Evolutionary conservation across 2,888 invertebrate species (phyloP).

Genomic region (Epistrophella euchroma): DNA sequence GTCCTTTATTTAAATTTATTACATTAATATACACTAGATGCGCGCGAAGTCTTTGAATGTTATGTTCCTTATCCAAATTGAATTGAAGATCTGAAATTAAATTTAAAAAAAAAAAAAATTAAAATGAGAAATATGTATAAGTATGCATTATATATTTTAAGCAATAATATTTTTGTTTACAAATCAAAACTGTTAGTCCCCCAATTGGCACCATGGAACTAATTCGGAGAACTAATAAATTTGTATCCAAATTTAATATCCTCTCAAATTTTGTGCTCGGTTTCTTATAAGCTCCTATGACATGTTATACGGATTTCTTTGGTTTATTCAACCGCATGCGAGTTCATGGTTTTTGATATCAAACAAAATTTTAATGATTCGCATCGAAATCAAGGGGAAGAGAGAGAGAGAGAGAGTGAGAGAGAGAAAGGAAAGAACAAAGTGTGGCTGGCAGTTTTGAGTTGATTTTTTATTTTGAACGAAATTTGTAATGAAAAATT

Average conservation of each 20-base stretch:
- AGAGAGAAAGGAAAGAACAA: conserved; percentile 2
- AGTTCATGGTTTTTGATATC: conserved; percentile 46
- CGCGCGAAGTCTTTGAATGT: conserved; percentile 81
- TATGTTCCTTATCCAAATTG: conserved; percentile 81
- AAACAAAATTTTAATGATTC: conserved; percentile 73
- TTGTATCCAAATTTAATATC: conserved; percentile 58
- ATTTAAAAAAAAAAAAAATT: conserved; percentile 34
- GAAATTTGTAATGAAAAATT: conserved; percentile 61
- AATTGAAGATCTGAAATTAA: conserved; percentile 82
- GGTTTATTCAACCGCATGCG: background rate
- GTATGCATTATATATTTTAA: conserved; percentile 3
- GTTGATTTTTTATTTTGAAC: conserved; percentile 29
- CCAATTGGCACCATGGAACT: conserved; percentile 53
- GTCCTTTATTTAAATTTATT: conserved; percentile 56
- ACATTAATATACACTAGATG: conserved; percentile 71
- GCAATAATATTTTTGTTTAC: conserved; percentile 45
- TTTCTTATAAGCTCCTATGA: background rate
- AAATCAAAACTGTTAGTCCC: conserved; percentile 39
- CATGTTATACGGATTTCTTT: conserved; percentile 42
- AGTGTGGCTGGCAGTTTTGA: conserved; percentile 39
- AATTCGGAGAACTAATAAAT: conserved; percentile 42
- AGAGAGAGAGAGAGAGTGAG: background rate
- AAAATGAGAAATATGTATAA: background rate
- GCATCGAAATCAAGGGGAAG: conserved; percentile 52
- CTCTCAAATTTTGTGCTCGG: background rate